Evolutionary conservation across 2,797 vertebrate genomes (phyloP).

Genomic region (Margarornis squamiger): DNA sequence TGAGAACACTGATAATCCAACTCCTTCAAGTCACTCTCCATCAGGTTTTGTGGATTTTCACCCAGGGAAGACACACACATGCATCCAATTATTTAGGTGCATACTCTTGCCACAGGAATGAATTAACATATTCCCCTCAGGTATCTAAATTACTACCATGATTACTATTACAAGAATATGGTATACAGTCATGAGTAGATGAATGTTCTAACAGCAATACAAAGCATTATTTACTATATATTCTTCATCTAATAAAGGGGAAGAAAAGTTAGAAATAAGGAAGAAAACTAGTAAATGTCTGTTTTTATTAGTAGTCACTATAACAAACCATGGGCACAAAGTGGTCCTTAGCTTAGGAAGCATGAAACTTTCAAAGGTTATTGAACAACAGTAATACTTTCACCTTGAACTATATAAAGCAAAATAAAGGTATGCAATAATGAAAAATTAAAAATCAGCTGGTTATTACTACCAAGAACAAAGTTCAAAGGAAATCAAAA

Average conservation of each 20-base stretch:
- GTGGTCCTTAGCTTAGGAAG: background rate
- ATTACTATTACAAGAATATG: background rate
- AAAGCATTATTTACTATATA: background rate
- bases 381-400: background rate
- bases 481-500: background rate
- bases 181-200: background rate
- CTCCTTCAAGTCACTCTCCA: background rate
- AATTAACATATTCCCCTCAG: background rate
- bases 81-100: background rate
- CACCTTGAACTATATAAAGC: background rate
- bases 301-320: background rate
- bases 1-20: background rate
- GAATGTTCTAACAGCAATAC: background rate
- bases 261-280: background rate
- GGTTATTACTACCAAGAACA: background rate
- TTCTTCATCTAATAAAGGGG: background rate
- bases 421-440: background rate
- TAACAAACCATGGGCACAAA: background rate
- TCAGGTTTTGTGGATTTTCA: background rate
- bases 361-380: background rate
- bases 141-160: background rate
- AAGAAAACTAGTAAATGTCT: background rate
- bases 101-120: background rate
- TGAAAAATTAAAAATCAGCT: background rate
- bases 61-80: background rate